Conservation (phyloP, 2,888 invertebrate species). For the Acholoe squamosa region DNA sequence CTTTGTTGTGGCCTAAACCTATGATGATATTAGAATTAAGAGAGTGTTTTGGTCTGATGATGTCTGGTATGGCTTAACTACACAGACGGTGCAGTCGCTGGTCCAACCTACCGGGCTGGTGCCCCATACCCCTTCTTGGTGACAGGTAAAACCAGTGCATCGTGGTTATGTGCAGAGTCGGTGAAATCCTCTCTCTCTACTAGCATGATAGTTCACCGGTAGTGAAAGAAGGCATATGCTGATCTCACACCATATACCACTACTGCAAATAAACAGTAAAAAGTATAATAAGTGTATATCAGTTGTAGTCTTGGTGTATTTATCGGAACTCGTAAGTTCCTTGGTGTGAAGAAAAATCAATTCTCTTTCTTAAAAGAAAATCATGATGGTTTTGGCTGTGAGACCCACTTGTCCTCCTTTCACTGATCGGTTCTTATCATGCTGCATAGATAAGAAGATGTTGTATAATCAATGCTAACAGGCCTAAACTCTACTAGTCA, state of each 20-base stretch:
- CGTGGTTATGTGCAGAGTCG: slow-evolving; percentile 8
- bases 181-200: slow-evolving; percentile 8
- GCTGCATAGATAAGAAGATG: not conserved
- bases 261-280: not conserved
- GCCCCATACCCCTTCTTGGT: slow-evolving; percentile 36
- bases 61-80: slow-evolving; percentile 37
- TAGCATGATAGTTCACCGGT: not conserved
- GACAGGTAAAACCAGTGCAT: slow-evolving; percentile 43
- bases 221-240: not conserved
- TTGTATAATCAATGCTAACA: slow-evolving; percentile 34
- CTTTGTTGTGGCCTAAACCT: too few relatives aligned
- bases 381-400: not conserved
- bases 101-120: not conserved
- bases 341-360: not conserved
- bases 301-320: too few relatives aligned
- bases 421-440: not conserved
- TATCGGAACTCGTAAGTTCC: not conserved
- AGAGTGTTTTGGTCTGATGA: not conserved
- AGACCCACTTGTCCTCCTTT: not conserved
- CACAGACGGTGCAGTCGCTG: not conserved
- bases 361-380: not conserved
- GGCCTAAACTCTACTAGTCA: not conserved
- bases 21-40: too few relatives aligned
- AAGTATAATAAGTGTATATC: not conserved
- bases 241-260: not conserved